Evolutionary conservation across 37 sponge, comb jelly and placozoan species (phyloP).

Genomic region (Eunapius fragilis): DNA sequence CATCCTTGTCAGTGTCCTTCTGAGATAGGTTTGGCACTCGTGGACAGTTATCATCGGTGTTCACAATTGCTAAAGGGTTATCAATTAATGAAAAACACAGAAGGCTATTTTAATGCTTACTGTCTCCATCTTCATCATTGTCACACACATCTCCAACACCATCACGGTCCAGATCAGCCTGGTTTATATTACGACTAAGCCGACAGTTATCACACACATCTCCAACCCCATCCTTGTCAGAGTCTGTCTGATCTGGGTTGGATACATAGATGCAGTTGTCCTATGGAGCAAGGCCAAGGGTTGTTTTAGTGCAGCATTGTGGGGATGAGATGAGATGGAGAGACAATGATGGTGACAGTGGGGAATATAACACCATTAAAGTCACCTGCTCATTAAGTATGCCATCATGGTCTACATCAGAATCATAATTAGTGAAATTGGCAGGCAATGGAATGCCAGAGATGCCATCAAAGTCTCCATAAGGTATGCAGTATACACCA

Average conservation of each 20-base stretch:
- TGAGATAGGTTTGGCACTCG: conserved; percentile 43
- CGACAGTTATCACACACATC: conserved; percentile 91
- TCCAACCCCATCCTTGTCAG: conserved; percentile 79
- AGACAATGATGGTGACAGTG: not conserved
- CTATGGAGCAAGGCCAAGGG: not conserved
- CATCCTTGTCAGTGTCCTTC: conserved; percentile 78
- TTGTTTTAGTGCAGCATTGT: not conserved
- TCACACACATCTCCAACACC: conserved; percentile 85
- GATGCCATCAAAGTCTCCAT: conserved; percentile 74
- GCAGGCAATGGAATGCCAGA: conserved; percentile 57
- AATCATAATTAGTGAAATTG: conserved; percentile 33
- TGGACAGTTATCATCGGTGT: conserved; percentile 81
- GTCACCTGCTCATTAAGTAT: conserved; percentile 45
- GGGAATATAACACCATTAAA: not conserved
- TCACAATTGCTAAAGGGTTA: conserved; percentile 15
- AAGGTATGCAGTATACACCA: conserved; percentile 9
- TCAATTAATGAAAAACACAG: not conserved
- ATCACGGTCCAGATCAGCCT: conserved; percentile 78
- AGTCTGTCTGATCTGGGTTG: conserved; percentile 68
- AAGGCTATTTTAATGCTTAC: conserved; percentile 2
- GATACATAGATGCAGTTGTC: conserved; percentile 66
- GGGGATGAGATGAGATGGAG: not conserved
- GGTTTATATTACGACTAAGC: conserved; percentile 49
- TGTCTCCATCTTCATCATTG: conserved; percentile 80
- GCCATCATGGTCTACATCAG: conserved; percentile 77